A percentile compares a stretch with the other conserved stretches of the same genome.
Conservation (phyloP, 2,113 vertebrate genomes). For the Sitta europaea region DNA sequence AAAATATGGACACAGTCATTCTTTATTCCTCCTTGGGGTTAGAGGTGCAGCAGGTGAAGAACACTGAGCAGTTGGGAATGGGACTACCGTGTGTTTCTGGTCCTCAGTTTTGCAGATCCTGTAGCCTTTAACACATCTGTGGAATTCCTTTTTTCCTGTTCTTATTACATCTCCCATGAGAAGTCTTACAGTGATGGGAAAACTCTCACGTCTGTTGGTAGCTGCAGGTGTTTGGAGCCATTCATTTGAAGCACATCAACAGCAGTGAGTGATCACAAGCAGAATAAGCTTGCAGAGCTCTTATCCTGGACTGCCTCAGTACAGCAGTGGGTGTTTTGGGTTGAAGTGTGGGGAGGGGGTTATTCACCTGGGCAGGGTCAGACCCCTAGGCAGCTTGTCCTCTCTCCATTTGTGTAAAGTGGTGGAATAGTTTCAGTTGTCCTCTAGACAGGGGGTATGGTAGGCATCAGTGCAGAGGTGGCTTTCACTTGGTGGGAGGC, state of each 20-base stretch:
- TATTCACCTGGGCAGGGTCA: neutral
- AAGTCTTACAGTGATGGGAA: neutral
- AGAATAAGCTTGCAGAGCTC: neutral
- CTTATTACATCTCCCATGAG: neutral
- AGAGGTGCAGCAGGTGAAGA: neutral
- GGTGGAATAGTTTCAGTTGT: neutral
- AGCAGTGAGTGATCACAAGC: neutral
- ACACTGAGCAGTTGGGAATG: neutral
- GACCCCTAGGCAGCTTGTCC: accelerated
- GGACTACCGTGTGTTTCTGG: neutral
- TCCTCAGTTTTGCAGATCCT: neutral
- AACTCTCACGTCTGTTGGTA: neutral
- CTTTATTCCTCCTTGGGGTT: neutral
- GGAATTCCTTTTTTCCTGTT: neutral
- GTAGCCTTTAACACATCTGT: neutral
- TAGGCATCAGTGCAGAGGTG: neutral
- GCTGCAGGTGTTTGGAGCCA: neutral
- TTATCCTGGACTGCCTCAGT: neutral
- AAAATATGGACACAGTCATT: neutral
- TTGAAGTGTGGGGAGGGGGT: neutral
- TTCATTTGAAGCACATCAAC: neutral
- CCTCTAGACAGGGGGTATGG: neutral
- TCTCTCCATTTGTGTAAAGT: neutral
- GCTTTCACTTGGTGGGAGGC: neutral
- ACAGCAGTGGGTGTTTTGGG: neutral